Evolutionary conservation across 1,140 invertebrate species (phyloP).

Genomic region (Aphidius ervi): DNA sequence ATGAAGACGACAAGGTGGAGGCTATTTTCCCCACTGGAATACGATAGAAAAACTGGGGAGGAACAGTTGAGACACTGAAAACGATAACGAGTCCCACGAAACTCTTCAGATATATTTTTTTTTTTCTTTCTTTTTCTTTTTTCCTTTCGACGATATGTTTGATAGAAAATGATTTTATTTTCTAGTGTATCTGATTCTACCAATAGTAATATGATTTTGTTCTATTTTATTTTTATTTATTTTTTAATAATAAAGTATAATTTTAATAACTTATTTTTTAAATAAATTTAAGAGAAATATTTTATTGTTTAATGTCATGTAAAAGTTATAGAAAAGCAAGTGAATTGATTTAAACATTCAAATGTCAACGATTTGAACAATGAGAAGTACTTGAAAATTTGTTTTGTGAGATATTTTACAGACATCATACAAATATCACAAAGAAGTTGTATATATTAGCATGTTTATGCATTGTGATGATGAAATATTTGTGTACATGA

Average conservation of each 20-base stretch:
- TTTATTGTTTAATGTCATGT: too few relatives aligned
- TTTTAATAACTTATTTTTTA: too few relatives aligned
- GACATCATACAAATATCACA: too few relatives aligned
- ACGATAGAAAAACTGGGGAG: background rate
- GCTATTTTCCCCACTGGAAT: background rate
- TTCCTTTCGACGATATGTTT: background rate
- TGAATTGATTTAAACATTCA: slow-evolving; percentile 10
- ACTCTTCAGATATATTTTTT: background rate
- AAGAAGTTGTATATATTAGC: too few relatives aligned
- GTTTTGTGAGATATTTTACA: too few relatives aligned
- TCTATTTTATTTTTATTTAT: too few relatives aligned
- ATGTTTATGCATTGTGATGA: too few relatives aligned
- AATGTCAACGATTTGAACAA: slow-evolving; percentile 11
- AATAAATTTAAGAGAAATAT: too few relatives aligned
- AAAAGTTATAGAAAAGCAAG: background rate
- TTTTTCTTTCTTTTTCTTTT: background rate
- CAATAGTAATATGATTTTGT: background rate
- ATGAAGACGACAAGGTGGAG: background rate
- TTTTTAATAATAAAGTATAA: too few relatives aligned
- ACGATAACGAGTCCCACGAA: slow-evolving; percentile 16
- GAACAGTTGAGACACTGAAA: background rate
- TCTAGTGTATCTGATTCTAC: background rate
- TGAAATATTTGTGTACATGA: too few relatives aligned
- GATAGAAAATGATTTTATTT: background rate
- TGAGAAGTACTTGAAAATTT: slow-evolving; percentile 11